Evolutionary conservation across 2,113 vertebrate genomes (phyloP).

Genomic region (Nycticebus coucang): DNA sequence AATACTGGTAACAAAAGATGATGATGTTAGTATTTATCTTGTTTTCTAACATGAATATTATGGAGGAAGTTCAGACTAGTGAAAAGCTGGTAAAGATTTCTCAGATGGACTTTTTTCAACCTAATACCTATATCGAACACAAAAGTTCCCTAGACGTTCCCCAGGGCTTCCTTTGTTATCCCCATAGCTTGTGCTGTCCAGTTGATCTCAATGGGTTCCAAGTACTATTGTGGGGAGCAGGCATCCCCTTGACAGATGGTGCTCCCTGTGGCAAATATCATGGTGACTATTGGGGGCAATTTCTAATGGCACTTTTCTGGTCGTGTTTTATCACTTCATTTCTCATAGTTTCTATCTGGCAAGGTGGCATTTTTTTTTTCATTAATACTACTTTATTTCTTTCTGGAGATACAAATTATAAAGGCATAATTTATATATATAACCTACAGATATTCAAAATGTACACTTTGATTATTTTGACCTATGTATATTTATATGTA

Average conservation of each 20-base stretch:
- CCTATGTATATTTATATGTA: neutral
- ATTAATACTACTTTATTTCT: neutral
- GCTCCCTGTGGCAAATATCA: neutral
- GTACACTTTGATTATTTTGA: neutral
- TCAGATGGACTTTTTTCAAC: neutral
- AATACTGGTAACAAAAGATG: neutral
- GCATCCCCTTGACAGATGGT: too few species aligned
- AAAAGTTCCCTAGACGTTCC: neutral
- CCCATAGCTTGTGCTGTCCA: neutral
- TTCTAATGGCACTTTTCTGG: neutral
- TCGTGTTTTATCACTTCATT: neutral
- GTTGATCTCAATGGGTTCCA: neutral
- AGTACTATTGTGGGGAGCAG: neutral
- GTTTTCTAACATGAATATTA: neutral
- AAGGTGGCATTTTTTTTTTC: neutral
- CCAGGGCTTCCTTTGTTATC: neutral
- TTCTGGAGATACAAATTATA: neutral
- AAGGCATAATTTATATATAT: neutral
- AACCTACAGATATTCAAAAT: neutral
- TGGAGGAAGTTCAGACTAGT: neutral
- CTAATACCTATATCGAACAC: neutral
- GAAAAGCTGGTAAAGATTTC: neutral
- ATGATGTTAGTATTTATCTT: neutral
- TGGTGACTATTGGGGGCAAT: neutral
- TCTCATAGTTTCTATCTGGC: neutral